Evolutionary conservation across 2,797 vertebrate species (phyloP).

Genomic region (Chlorospingus flavigularis): DNA sequence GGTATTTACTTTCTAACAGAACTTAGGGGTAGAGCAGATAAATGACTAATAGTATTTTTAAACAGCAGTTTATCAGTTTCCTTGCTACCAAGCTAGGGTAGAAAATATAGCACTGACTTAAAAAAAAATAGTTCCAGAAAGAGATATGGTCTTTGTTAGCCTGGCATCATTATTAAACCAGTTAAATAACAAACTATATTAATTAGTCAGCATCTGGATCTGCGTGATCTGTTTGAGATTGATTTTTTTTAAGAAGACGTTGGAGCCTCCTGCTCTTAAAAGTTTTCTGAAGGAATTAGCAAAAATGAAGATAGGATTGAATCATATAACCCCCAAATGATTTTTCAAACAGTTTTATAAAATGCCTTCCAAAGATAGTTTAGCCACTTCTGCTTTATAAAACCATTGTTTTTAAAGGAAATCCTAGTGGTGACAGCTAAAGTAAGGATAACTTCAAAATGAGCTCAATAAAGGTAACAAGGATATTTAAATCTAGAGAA

Average conservation of each 20-base stretch:
- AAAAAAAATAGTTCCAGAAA: not conserved
- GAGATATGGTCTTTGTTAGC: not conserved
- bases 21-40: not conserved
- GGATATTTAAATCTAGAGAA: not conserved
- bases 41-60: not conserved
- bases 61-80: not conserved
- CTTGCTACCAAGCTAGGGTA: not conserved
- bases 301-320: not conserved
- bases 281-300: not conserved
- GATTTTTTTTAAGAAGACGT: not conserved
- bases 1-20: not conserved
- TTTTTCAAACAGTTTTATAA: not conserved
- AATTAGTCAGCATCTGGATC: not conserved
- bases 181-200: not conserved
- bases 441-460: not conserved
- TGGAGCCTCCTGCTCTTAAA: not conserved
- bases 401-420: not conserved
- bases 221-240: not conserved
- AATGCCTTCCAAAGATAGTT: not conserved
- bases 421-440: not conserved
- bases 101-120: not conserved
- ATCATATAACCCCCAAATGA: not conserved
- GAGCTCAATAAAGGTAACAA: not conserved
- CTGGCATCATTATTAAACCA: not conserved
- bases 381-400: not conserved